Percentiles rank a stretch among this genome's conserved stretches.
phyloP scores from a whole-genome alignment of 2,113 vertebrate genomes.

The Amblyornis subalaris region DNA sequence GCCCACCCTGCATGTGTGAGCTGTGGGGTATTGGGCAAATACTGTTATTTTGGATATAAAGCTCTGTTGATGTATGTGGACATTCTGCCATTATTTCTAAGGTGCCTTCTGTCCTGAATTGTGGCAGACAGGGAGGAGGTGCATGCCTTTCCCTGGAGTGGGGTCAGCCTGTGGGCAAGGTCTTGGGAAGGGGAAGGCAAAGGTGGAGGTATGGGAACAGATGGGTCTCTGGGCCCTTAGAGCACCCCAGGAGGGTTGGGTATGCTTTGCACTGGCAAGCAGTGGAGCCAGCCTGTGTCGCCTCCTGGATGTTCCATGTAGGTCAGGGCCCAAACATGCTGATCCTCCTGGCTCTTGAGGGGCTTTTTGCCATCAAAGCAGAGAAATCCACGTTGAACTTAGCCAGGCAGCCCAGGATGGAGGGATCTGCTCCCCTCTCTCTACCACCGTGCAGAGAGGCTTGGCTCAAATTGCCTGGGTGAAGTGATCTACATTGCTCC shows the following conservation, averaged over 20 bases:
- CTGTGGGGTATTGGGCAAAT: accelerated
- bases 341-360: neutral
- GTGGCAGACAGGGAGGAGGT: neutral
- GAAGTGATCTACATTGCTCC: neutral
- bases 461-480: neutral
- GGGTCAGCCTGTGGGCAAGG: neutral
- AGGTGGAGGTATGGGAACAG: neutral
- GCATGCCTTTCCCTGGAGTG: neutral
- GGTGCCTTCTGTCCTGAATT: neutral
- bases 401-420: neutral
- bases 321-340: neutral
- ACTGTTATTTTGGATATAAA: neutral
- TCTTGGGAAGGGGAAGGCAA: neutral
- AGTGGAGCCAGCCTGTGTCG: neutral
- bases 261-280: neutral
- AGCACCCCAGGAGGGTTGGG: neutral
- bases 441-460: accelerated
- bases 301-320: neutral
- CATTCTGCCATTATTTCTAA: neutral
- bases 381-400: neutral
- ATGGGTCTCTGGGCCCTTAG: neutral
- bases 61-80: neutral
- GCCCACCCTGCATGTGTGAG: neutral
- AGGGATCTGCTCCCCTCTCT: neutral
- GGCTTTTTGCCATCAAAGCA: neutral